Base-by-base conservation (phyloP, 2,888 invertebrate genomes). In the Laspeyria flexula region DNA sequence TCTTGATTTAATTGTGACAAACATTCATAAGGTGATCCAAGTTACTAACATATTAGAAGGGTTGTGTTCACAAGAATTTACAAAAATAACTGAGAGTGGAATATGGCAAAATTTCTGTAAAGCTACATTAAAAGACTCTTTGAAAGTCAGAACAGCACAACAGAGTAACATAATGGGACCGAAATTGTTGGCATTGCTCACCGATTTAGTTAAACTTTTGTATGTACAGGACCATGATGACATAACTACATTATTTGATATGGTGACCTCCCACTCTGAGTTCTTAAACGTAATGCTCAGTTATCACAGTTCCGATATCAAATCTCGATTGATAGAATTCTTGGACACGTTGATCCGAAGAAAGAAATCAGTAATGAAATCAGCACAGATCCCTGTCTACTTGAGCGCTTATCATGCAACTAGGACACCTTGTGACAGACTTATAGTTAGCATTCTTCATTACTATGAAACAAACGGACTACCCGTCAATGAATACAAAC, bases 391-490 rank as follows among this genome's bases (percentile, higher is more conserved):
- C 45, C 96, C 97, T 0, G 93, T 97, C 0, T 94, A 96, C 62
- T 87, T 98, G 50, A 95, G 96, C 7, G 94, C 97, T 0, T 98
- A 97, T 74, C 94, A 94, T 60, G 97, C 96, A 0, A 95, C 96
- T 0, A 90, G 96, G 33, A 93, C 92, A 37, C 86, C 92, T 7
- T 93, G 94, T 45, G 98, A 98, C 83, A 95, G 95, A 63, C 92
- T 94, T 18, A 93, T 97, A 39, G 85, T 96, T 52, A 88, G 94
- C 41, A 91, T 97, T 57, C 79, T 97, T 46, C 93, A 94, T 62
- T 88, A 94, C 55, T 96, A 96, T 85, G 96, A 97, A 86, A 87
- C 86, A 53, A 94, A 94, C 73, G 95, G 94, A 43, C 89, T 95
- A 51, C 93, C 94, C 13, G 90, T 96, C 9, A 90, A 93, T 41